A percentile compares a stretch with the other conserved stretches of the same genome.
phyloP scores from a whole-genome alignment of 2,888 invertebrate genomes.

The Brenthis daphne region DNA sequence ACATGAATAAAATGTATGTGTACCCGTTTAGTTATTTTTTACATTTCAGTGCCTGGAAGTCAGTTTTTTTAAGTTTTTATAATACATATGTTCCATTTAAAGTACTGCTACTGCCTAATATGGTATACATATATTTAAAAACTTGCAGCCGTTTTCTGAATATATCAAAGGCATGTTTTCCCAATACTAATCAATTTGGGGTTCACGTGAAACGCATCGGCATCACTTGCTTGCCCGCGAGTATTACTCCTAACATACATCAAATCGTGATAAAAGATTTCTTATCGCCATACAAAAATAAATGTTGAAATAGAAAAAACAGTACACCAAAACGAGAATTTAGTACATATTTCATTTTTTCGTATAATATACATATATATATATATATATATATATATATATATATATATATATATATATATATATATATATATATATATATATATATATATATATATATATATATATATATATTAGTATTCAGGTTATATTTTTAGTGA shows the following conservation, averaged over 20 bases:
- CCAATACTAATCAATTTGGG: constrained; percentile 46
- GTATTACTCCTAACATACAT: constrained; percentile 47
- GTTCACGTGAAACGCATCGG: constrained; percentile 29
- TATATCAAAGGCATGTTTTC: constrained; percentile 26
- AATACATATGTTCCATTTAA: too few relatives aligned
- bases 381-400: too few relatives aligned
- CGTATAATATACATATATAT: too few relatives aligned
- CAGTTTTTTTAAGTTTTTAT: too few relatives aligned
- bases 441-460: too few relatives aligned
- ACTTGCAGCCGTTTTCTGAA: background rate
- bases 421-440: too few relatives aligned
- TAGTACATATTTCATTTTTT: background rate
- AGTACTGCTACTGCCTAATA: background rate
- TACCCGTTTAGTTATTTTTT: too few relatives aligned
- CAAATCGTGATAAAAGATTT: constrained; percentile 57
- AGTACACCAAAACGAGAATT: constrained; percentile 2
- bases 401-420: too few relatives aligned
- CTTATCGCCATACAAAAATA: constrained; percentile 46
- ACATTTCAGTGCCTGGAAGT: too few relatives aligned
- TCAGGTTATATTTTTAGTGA: too few relatives aligned
- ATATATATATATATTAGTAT: too few relatives aligned
- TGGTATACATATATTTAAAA: background rate
- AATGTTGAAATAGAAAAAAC: constrained; percentile 9
- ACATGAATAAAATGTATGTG: too few relatives aligned
- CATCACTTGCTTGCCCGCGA: constrained; percentile 36